These are phyloP conservation scores for Exephanes ischioxanthus DNA, from an alignment of 2,888 invertebrate species.

Conservation along the genomic window DNA sequence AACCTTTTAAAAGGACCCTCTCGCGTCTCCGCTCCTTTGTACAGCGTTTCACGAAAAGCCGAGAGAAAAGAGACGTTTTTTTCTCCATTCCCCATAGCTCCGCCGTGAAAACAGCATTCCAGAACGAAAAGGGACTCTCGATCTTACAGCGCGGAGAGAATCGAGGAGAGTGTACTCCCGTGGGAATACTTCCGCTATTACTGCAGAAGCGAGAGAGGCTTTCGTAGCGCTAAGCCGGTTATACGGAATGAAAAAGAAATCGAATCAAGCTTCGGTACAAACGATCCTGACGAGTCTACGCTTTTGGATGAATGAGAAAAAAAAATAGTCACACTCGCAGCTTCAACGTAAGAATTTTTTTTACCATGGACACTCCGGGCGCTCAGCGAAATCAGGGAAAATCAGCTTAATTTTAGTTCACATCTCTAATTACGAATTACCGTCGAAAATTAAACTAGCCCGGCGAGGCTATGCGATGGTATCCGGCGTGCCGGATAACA, in stretches of 20 bases:
- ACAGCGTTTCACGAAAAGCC: constrained; percentile 30
- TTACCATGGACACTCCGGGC: not conserved
- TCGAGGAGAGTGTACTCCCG: constrained; percentile 52
- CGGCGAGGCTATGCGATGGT: not conserved
- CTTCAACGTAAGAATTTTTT: not conserved
- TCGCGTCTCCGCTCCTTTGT: constrained; percentile 6
- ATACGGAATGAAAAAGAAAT: constrained; percentile 67
- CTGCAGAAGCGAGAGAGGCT: constrained; percentile 28
- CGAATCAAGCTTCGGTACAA: constrained; percentile 65
- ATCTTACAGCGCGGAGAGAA: constrained; percentile 40
- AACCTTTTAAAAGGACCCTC: constrained; percentile 48
- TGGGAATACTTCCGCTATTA: constrained; percentile 53
- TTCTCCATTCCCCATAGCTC: constrained; percentile 45
- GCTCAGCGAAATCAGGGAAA: not conserved
- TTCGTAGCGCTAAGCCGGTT: constrained; percentile 50
- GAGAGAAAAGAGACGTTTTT: constrained; percentile 49
- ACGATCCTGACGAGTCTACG: constrained; percentile 64
- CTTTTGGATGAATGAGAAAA: constrained; percentile 52
- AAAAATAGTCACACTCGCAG: constrained; percentile 17
- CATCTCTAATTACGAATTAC: constrained; percentile 9
- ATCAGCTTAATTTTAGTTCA: not conserved
- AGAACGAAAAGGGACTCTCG: constrained; percentile 54
- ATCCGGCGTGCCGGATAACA: not conserved
- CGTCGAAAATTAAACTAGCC: not conserved
- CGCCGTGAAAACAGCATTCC: constrained; percentile 60